Evolutionary conservation across 2,888 invertebrate species (phyloP).

Genomic region (Pachycephus smyrnensis): DNA sequence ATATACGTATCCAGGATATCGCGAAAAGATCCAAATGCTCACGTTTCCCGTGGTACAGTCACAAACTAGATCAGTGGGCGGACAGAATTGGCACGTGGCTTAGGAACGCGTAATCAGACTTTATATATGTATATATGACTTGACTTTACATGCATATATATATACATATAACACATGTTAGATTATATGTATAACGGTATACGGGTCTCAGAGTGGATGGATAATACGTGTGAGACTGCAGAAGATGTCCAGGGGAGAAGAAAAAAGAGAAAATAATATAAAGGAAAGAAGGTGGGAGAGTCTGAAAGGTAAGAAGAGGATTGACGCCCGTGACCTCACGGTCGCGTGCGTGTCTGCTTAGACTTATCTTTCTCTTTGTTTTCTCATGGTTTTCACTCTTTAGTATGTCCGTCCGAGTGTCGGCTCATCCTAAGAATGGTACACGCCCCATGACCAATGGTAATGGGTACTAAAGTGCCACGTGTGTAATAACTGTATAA

Average conservation of each 20-base stretch:
- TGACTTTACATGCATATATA: too few relatives aligned
- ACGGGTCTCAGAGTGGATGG: not conserved
- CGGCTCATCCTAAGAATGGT: not conserved
- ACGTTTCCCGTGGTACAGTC: not conserved
- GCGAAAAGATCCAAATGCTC: not conserved
- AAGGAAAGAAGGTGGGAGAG: slow-evolving; percentile 14
- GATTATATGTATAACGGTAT: not conserved
- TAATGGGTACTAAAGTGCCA: not conserved
- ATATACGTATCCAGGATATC: not conserved
- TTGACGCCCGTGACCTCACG: slow-evolving; percentile 35
- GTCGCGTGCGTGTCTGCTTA: slow-evolving; percentile 30
- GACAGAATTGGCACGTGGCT: not conserved
- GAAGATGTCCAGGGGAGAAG: not conserved
- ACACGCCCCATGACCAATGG: slow-evolving; percentile 5
- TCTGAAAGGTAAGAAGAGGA: slow-evolving; percentile 25
- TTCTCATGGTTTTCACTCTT: slow-evolving; percentile 8
- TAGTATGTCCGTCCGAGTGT: not conserved
- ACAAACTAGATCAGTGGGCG: not conserved
- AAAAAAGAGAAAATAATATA: not conserved
- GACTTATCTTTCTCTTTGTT: slow-evolving; percentile 17
- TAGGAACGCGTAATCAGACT: not conserved
- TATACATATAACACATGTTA: not conserved
- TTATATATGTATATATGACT: too few relatives aligned
- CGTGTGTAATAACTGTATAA: not conserved
- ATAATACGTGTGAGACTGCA: not conserved